Base-by-base conservation (phyloP, 2,888 invertebrate genomes). In the Pogonocherus hispidulus region DNA sequence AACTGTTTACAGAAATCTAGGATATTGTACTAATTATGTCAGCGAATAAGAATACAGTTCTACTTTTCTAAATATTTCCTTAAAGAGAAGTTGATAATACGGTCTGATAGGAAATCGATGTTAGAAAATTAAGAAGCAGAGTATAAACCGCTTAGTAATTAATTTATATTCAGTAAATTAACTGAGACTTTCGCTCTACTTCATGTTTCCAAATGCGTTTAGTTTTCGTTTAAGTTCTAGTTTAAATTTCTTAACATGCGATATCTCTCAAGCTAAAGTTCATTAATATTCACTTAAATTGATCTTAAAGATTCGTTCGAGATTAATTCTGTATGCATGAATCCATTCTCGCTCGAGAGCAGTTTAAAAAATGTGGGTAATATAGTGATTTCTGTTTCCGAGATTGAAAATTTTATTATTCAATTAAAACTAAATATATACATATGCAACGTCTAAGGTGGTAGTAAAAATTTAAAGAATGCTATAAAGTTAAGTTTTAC, bases 401-500 rank as follows among this genome's bases (percentile, higher is more conserved):
- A 3, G 52, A 47, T 41, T 41, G 55, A 55, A 41, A 35, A 16
- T 41, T 55, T 55, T 55, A 55, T 44, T 52, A 27, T 46, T 57
- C 57, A 57, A 16, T 57, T 57, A 57, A 57, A 44, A 59, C 59
- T 59, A 59, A 59, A 59, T 47, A 47, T 59, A 49, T 47, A 47
- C 47, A 20, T 59, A 46, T 59, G 59, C 27, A 47, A 49, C 32
- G 32, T 46, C 51, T 51, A 64, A 64, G 47, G 55, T 35, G 46
- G 49, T 55, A 49, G 64, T 65, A 57, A 57, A 65, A 65, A 56
- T 55, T 65, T 65, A 32, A 65, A 56, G 64, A 65, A 65, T 57
- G 56, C 64, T 14, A 65, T 65, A 56, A 65, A 65, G 49, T 65
- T 65, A 56, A 65, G 20, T 65, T 65, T 65, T 56, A 65, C 64